A percentile compares a stretch with the other conserved stretches of the same genome.
Conservation (phyloP, 2,113 vertebrate species). For the Neolamprologus fasciatus region DNA sequence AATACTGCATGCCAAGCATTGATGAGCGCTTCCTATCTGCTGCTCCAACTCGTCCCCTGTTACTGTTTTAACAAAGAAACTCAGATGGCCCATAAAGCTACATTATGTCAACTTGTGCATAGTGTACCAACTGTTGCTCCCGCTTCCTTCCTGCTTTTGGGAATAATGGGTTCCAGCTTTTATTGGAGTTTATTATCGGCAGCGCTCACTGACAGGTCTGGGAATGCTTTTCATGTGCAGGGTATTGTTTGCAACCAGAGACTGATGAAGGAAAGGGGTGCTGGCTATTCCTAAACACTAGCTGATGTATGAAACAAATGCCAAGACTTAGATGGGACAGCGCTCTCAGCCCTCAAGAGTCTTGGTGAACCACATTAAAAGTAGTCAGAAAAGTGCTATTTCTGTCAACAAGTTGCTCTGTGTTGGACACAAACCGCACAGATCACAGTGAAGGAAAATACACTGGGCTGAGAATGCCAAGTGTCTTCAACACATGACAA, state of each 20-base stretch:
- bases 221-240: slow-evolving; percentile 45
- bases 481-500: slow-evolving; percentile 75
- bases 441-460: slow-evolving; percentile 38
- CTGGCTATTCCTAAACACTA: slow-evolving; percentile 13
- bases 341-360: not conserved
- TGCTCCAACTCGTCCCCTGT: slow-evolving; percentile 41
- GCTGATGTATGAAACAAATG: not conserved
- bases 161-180: slow-evolving; percentile 57
- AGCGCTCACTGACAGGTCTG: slow-evolving; percentile 47
- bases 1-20: slow-evolving; percentile 26
- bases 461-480: slow-evolving; percentile 63
- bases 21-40: slow-evolving; percentile 48
- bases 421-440: slow-evolving; percentile 47
- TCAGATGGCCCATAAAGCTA: slow-evolving; percentile 52
- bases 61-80: slow-evolving; percentile 62
- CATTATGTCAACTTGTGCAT: slow-evolving; percentile 42
- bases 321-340: not conserved
- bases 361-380: slow-evolving; percentile 9
- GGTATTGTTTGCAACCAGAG: slow-evolving; percentile 40
- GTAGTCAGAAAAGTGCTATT: slow-evolving; percentile 41
- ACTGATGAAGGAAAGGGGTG: slow-evolving; percentile 3
- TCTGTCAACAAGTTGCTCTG: slow-evolving; percentile 49
- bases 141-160: slow-evolving; percentile 64
- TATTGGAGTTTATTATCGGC: slow-evolving; percentile 59
- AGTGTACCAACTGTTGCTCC: slow-evolving; percentile 56